Conservation (phyloP, 2,797 vertebrate species). For the Falco biarmicus region DNA sequence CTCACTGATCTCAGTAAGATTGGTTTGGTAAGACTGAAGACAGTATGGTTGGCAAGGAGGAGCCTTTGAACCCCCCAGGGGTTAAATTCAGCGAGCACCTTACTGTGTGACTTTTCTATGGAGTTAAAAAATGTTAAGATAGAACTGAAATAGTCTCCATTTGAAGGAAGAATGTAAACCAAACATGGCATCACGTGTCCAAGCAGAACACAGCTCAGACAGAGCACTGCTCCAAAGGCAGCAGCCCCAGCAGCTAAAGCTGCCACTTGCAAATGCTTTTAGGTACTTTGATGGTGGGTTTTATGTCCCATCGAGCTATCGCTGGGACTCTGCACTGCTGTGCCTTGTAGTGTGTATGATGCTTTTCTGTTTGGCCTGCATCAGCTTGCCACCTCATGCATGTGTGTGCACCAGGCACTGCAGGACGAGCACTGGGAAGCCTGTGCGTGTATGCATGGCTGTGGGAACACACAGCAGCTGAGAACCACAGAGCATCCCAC, state of each 20-base stretch:
- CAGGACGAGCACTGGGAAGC: not conserved
- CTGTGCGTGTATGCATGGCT: fast-evolving
- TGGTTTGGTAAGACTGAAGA: not conserved
- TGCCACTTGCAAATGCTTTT: not conserved
- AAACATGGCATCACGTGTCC: not conserved
- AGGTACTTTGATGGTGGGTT: not conserved
- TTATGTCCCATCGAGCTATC: not conserved
- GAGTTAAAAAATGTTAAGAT: not conserved
- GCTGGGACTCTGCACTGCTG: fast-evolving
- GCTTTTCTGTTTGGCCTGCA: not conserved
- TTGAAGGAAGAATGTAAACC: not conserved
- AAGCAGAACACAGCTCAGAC: not conserved
- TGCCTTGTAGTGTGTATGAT: fast-evolving
- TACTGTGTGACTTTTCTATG: not conserved
- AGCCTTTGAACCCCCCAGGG: not conserved
- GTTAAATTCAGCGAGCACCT: not conserved
- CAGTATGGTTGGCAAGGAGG: not conserved
- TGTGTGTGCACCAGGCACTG: fast-evolving
- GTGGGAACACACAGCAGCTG: not conserved
- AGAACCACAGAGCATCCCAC: not conserved
- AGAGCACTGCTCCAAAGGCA: not conserved
- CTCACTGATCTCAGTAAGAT: not conserved
- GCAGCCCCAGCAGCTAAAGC: not conserved
- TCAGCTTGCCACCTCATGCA: fast-evolving
- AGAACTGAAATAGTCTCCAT: not conserved